Evolutionary conservation across 1,140 invertebrate species (phyloP), one percentile per base, ranked within the genome.

Genomic region (Dinoponera quadriceps): DNA sequence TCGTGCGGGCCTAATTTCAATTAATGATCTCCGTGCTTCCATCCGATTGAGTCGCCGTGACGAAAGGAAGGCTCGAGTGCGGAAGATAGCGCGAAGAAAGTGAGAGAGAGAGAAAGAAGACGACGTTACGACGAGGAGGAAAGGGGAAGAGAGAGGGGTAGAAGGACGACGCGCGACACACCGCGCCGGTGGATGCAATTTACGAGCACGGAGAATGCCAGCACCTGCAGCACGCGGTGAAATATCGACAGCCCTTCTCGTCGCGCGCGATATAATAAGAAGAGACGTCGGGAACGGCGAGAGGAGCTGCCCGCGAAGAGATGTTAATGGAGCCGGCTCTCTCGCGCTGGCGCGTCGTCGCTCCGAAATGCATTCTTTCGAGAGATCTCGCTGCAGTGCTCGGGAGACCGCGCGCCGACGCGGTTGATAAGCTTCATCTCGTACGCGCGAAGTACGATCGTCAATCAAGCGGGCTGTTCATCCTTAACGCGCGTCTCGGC

Each of bases 381-480:
- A 3, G 33, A 44, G 63, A 18, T 66, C 20, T 38, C 63, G 63
- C 27, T 13, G 38, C 20, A 44, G 38, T 44, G 71, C 55, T 48
- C 16, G 22, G 63, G 65, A n/a, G 4, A n/a, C 4, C 65, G 14
- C 33, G 29, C 20, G 29, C 25, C 25, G 38, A 62, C 72, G 57
- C n/a, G 44, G 57, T 13, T 78, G 75, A 78, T 68, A 78, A 57
- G 38, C 75, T 57, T 18, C 14, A 60, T 51, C n/a, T 20, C 20
- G n/a, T 20, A 7, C 54, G 22, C 73, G 73, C 18, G 60, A 27
- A 77, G 48, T 38, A 54, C 49, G 54, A 80, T 48, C 75, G 54
- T 71, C 75, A 69, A 80, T 80, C 75, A 69, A 80, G 68, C 38
- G 33, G 65, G n/a, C 25, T 18, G 65, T 71, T 80, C 68, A 48